Evolutionary conservation across 2,888 invertebrate species (phyloP).

Genomic region (Hemaris fuciformis): DNA sequence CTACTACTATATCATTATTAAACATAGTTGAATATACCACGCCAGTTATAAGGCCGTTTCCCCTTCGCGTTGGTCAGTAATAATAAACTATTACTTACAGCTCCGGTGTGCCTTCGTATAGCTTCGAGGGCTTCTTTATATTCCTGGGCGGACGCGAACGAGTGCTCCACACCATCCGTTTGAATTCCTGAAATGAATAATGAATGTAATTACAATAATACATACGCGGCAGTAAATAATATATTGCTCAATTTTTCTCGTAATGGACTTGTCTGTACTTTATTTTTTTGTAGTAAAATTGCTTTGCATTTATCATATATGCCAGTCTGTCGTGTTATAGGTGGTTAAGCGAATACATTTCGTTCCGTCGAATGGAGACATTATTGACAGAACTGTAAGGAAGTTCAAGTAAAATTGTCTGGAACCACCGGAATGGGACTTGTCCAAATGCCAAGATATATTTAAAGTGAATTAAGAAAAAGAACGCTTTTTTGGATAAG

Average conservation of each 20-base stretch:
- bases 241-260: slow-evolving; percentile 13
- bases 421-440: too few species aligned
- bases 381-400: not conserved
- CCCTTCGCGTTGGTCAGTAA: not conserved
- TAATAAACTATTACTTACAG: slow-evolving; percentile 47
- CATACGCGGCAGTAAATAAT: not conserved
- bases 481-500: too few species aligned
- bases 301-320: not conserved
- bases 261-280: not conserved
- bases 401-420: too few species aligned
- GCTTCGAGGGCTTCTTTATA: slow-evolving; percentile 72
- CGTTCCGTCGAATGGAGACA: not conserved
- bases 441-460: too few species aligned
- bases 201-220: slow-evolving; percentile 15
- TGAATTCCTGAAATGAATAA: slow-evolving; percentile 55
- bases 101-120: slow-evolving; percentile 67
- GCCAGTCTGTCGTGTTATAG: not conserved
- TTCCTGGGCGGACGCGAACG: slow-evolving; percentile 66
- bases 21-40: not conserved
- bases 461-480: too few species aligned
- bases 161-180: slow-evolving; percentile 63
- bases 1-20: not conserved
- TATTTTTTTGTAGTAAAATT: not conserved
- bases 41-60: not conserved
- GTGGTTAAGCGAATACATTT: not conserved